Percentiles rank a stretch among this genome's conserved stretches.
phyloP scores from a whole-genome alignment of 2,797 vertebrate species.

The Trachurus trachurus region DNA sequence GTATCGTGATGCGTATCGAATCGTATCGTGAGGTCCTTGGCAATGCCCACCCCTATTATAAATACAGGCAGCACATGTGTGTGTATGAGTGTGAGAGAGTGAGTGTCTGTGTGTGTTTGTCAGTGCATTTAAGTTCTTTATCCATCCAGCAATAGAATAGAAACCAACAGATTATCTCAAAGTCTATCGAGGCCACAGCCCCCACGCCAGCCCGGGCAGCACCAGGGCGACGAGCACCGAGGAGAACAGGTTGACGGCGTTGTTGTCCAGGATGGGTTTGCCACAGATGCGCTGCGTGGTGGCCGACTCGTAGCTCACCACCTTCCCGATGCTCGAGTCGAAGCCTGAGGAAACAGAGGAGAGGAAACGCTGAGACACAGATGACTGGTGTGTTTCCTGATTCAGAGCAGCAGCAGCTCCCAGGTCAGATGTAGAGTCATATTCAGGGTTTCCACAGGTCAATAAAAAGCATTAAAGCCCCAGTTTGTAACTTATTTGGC shows the following conservation, averaged over 20 bases:
- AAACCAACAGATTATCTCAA: background rate
- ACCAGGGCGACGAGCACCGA: constrained; percentile 90
- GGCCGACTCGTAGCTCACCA: constrained; percentile 89
- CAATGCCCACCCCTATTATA: too few relatives aligned
- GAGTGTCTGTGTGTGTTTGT: too few relatives aligned
- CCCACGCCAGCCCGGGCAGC: constrained; percentile 90
- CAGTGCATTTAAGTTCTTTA: background rate
- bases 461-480: too few relatives aligned
- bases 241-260: constrained; percentile 96
- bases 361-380: background rate
- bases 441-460: too few relatives aligned
- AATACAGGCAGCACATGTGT: too few relatives aligned
- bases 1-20: too few relatives aligned
- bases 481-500: too few relatives aligned
- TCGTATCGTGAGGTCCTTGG: too few relatives aligned
- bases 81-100: background rate
- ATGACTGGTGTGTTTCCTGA: too few relatives aligned
- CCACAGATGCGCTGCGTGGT: constrained; percentile 91
- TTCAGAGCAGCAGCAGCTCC: too few relatives aligned
- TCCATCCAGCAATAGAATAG: background rate
- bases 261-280: constrained; percentile 97
- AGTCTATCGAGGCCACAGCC: constrained; percentile 88
- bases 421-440: too few relatives aligned
- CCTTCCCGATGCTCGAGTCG: constrained; percentile 90
- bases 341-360: constrained; percentile 83